Conservation (phyloP, 2,113 vertebrate species). For the Spheniscus mendiculus region DNA sequence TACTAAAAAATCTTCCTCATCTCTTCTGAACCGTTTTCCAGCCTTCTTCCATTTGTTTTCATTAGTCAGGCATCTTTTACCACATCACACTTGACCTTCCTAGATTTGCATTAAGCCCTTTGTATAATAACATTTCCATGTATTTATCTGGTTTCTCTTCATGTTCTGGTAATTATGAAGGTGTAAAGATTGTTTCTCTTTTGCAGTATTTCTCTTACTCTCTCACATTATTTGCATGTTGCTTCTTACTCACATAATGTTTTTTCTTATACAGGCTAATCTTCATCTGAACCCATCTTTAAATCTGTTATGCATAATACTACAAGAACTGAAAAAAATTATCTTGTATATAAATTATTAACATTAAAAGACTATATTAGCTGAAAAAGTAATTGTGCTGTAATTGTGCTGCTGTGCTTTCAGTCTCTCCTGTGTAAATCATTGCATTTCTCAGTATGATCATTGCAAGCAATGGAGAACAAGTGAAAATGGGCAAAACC, state of each 20-base stretch:
- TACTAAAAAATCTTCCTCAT: background rate
- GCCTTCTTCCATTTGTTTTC: background rate
- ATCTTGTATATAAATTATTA: background rate
- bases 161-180: background rate
- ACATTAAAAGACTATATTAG: background rate
- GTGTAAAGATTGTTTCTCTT: background rate
- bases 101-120: background rate
- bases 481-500: background rate
- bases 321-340: background rate
- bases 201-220: background rate
- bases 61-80: background rate
- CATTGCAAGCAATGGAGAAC: background rate
- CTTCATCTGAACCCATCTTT: background rate
- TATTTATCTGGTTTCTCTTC: background rate
- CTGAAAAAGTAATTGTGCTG: background rate
- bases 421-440: background rate
- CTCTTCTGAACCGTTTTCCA: background rate
- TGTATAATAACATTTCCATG: background rate
- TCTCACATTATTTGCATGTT: background rate
- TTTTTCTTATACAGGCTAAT: background rate
- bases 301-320: background rate
- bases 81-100: background rate
- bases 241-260: background rate
- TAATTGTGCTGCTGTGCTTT: background rate
- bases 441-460: background rate